A percentile compares a stretch with the other conserved stretches of the same genome.
These are phyloP conservation scores for Melanotaenia duboulayi DNA, from an alignment of 2,113 vertebrate species.

Conservation along the genomic window DNA sequence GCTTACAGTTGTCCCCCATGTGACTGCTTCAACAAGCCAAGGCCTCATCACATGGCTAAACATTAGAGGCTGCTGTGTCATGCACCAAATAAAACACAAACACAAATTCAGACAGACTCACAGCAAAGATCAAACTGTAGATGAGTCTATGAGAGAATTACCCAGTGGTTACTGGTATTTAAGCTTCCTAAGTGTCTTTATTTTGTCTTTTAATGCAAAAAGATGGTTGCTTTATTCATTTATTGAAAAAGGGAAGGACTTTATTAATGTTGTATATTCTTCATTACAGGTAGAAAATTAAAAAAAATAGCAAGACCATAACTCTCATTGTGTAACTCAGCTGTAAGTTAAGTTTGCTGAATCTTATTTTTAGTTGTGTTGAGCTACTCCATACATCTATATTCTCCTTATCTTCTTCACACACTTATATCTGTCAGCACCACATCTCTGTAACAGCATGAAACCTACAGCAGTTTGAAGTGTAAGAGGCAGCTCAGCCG, in stretches of 20 bases:
- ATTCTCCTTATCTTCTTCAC: background rate
- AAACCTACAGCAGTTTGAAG: conserved; percentile 17
- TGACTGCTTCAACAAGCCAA: conserved; percentile 47
- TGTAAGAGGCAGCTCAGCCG: conserved; percentile 33
- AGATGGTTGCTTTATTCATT: background rate
- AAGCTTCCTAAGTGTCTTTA: conserved; percentile 4
- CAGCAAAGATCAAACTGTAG: conserved; percentile 17
- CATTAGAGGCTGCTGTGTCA: conserved; percentile 20
- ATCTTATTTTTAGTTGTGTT: background rate
- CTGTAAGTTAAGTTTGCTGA: conserved; percentile 12
- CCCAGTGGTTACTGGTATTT: background rate
- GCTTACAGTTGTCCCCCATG: conserved; percentile 48
- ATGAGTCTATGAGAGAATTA: background rate
- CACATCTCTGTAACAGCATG: background rate
- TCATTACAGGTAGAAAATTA: background rate
- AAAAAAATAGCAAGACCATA: background rate
- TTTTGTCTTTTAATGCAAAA: background rate
- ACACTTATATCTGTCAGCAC: conserved; percentile 16
- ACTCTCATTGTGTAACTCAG: background rate
- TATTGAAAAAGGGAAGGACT: conserved; percentile 1
- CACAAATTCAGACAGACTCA: background rate
- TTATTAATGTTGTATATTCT: conserved; percentile 1
- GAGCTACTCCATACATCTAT: background rate
- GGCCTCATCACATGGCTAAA: conserved; percentile 57
- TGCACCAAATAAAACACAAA: conserved; percentile 35